These are phyloP conservation scores for Aethes cnicana DNA, from an alignment of 2,888 invertebrate genomes.

Conservation along the genomic window DNA sequence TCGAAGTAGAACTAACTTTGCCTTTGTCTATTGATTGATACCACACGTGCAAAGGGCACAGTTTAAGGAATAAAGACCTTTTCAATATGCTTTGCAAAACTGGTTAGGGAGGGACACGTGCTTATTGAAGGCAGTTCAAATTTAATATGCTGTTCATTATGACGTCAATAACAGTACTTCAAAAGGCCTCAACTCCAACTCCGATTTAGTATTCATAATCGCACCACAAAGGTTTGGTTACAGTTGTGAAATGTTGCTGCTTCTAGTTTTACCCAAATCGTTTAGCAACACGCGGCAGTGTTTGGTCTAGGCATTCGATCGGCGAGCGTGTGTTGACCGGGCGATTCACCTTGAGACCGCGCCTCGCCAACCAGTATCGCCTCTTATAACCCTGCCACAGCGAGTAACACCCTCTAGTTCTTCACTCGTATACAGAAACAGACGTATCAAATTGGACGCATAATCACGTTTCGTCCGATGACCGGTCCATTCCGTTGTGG, in stretches of 20 bases:
- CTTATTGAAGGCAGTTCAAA: slow-evolving; percentile 5
- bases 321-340: slow-evolving; percentile 75
- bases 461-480: slow-evolving; percentile 72
- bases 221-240: slow-evolving; percentile 5
- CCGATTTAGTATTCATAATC: slow-evolving; percentile 3
- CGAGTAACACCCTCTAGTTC: slow-evolving; percentile 47
- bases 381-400: slow-evolving; percentile 59
- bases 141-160: slow-evolving; percentile 18
- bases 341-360: slow-evolving; percentile 77
- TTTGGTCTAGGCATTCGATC: slow-evolving; percentile 75
- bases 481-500: slow-evolving; percentile 76
- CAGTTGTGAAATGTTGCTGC: slow-evolving; percentile 39
- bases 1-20: slow-evolving; percentile 36
- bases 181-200: background rate
- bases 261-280: slow-evolving; percentile 53
- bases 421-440: slow-evolving; percentile 46
- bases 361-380: slow-evolving; percentile 51
- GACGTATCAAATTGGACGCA: slow-evolving; percentile 56
- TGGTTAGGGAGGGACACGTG: slow-evolving; percentile 14
- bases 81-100: slow-evolving; percentile 12
- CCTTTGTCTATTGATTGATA: slow-evolving; percentile 34
- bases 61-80: slow-evolving; percentile 17
- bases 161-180: slow-evolving; percentile 6
- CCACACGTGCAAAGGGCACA: slow-evolving; percentile 40
- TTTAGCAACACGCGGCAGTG: slow-evolving; percentile 68